Evolutionary conservation across 2,113 vertebrate genomes (phyloP).

Genomic region (Drymodes brunneopygia): DNA sequence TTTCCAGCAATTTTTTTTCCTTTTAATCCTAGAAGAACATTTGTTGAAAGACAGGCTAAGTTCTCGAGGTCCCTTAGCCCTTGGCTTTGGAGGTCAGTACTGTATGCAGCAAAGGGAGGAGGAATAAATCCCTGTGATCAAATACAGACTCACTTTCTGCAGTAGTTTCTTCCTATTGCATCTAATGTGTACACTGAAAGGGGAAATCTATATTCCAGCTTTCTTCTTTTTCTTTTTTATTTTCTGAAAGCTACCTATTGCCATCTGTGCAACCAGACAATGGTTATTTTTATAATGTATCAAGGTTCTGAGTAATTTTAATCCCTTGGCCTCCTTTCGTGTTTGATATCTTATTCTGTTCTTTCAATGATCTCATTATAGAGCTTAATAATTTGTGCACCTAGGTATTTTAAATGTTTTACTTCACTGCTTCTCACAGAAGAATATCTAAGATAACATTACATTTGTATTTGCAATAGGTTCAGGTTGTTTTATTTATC

Average conservation of each 20-base stretch:
- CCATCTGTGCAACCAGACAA: background rate
- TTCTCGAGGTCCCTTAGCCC: background rate
- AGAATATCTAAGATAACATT: background rate
- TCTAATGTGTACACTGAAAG: background rate
- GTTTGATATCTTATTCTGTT: slow-evolving; percentile 1
- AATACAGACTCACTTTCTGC: background rate
- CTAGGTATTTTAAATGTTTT: background rate
- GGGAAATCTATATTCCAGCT: background rate
- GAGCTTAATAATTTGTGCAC: background rate
- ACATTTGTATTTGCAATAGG: background rate
- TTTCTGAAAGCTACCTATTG: background rate
- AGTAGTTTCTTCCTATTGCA: background rate
- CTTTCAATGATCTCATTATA: background rate
- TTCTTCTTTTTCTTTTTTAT: background rate
- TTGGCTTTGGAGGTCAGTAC: background rate
- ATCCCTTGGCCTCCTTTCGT: background rate
- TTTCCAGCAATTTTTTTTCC: background rate
- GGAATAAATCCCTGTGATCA: background rate
- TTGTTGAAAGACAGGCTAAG: background rate
- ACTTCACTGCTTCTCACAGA: background rate
- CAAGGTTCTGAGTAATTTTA: background rate
- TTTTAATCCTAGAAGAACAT: background rate
- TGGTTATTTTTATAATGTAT: background rate
- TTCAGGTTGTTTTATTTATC: background rate
- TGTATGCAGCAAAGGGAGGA: background rate